These are phyloP conservation scores for Amazona guildingii DNA, from an alignment of 2,113 vertebrate genomes.

Conservation along the genomic window DNA sequence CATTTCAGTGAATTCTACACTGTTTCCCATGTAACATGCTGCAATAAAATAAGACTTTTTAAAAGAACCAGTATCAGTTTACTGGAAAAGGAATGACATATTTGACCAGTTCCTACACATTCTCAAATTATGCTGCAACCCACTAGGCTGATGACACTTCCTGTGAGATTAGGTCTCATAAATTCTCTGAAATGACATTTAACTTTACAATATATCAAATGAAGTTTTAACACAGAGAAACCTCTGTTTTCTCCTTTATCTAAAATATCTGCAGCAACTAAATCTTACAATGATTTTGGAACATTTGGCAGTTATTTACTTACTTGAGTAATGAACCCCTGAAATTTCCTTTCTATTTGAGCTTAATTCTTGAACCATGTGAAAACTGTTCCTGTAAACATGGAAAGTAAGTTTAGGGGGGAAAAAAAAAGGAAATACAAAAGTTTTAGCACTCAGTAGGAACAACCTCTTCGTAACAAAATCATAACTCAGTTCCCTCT, in stretches of 20 bases:
- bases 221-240: neutral
- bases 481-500: neutral
- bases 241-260: neutral
- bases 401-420: neutral
- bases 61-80: neutral
- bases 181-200: neutral
- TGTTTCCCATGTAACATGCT: neutral
- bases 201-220: neutral
- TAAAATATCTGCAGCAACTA: neutral
- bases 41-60: neutral
- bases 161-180: neutral
- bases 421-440: neutral
- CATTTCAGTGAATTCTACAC: neutral
- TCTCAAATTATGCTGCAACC: neutral
- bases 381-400: neutral
- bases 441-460: neutral
- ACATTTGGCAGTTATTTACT: neutral
- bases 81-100: conserved; percentile 24
- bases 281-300: neutral
- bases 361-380: neutral
- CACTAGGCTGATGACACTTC: neutral
- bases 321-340: neutral
- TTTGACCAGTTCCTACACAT: neutral
- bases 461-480: neutral
- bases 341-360: neutral